Conservation (phyloP, 2,797 vertebrate species). For the Propithecus deckenii region DNA sequence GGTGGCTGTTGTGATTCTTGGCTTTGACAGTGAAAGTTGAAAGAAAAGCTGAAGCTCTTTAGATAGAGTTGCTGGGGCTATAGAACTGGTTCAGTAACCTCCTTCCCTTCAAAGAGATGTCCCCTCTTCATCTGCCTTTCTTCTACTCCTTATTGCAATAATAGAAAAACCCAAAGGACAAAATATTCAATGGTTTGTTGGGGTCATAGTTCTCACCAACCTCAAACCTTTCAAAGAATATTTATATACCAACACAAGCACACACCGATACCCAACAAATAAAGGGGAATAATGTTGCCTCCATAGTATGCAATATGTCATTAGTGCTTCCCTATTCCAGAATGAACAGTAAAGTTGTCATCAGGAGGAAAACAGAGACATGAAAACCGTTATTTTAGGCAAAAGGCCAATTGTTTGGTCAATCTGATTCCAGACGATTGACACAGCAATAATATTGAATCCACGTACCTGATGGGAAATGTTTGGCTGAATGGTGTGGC, state of each 20-base stretch:
- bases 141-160: background rate
- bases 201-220: background rate
- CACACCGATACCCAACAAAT: background rate
- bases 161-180: background rate
- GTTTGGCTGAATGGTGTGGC: background rate
- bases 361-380: background rate
- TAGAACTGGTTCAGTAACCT: too few species aligned
- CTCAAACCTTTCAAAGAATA: background rate
- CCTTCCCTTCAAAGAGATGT: background rate
- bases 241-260: background rate
- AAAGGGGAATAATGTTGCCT: background rate
- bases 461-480: background rate
- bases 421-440: background rate
- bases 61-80: background rate
- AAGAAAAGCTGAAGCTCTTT: background rate
- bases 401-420: background rate
- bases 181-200: background rate
- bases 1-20: background rate
- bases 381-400: background rate
- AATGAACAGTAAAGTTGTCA: background rate
- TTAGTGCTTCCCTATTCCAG: background rate
- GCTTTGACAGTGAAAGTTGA: background rate
- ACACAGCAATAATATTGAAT: background rate
- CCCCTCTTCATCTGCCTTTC: background rate
- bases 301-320: background rate